Evolutionary conservation across 2,888 invertebrate genomes (phyloP).

Genomic region (Nebria brevicollis): DNA sequence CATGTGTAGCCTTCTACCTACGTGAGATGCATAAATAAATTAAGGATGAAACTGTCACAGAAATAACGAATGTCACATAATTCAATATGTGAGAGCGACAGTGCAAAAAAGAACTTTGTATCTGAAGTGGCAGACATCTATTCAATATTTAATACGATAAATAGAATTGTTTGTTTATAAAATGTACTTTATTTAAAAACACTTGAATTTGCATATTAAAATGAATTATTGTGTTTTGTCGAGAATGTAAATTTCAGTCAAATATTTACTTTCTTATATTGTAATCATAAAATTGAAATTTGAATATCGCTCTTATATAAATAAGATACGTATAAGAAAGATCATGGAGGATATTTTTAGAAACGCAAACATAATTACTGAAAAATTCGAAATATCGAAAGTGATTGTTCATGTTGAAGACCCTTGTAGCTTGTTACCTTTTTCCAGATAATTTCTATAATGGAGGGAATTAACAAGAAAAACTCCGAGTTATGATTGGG

Average conservation of each 20-base stretch:
- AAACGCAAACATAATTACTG: not conserved
- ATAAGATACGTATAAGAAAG: no score
- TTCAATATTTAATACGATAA: not conserved
- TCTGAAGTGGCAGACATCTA: not conserved
- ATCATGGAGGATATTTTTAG: not conserved
- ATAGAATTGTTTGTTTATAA: not conserved
- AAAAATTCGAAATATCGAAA: not conserved
- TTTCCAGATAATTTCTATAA: not conserved
- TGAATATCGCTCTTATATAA: no score
- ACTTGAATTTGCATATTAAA: no score
- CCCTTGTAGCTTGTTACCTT: not conserved
- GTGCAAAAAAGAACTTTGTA: not conserved
- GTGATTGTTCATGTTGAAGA: not conserved
- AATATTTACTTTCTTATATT: not conserved
- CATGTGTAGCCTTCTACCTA: conserved; percentile 11
- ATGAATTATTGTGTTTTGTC: no score
- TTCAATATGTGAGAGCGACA: conserved; percentile 40
- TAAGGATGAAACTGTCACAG: conserved; percentile 32
- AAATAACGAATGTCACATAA: conserved; percentile 40
- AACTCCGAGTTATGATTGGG: not conserved
- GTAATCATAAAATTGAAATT: no score
- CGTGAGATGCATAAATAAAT: conserved; percentile 35
- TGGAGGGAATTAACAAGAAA: conserved; percentile 7
- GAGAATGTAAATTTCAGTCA: not conserved
- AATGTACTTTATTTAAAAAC: no score